Evolutionary conservation across 1,140 invertebrate genomes (phyloP), one percentile per base, ranked within the genome.

Genomic region (Papilio xuthus): DNA sequence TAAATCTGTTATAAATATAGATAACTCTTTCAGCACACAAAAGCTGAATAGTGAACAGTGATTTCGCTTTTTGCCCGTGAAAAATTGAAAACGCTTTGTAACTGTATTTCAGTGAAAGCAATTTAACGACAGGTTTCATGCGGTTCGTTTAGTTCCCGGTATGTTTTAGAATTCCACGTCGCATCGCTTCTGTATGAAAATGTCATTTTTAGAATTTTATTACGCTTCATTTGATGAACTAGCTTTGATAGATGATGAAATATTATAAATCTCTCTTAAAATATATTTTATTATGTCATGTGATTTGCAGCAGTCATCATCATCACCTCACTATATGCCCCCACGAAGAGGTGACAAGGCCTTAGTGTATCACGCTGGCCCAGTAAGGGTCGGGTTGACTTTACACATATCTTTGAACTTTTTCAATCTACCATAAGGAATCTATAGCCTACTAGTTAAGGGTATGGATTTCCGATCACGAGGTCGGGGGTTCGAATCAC

Each of bases 81-180:
- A 82, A 82, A 83, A 81, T 79, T 80, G 79, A 84, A 82, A 82
- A 78, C 78, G 79, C 77, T 83, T 85, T 83, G 84, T 82, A 83
- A 81, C 78, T 82, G 81, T 83, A 78, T 75, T 81, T 79, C 79
- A 80, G 72, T 44, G 73, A 76, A 78, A 79, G 73, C 81, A 75
- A 75, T 75, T 75, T 75, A 75, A 75, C 67, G 77, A 82, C 79
- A 79, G 67, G 72, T 84, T 81, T 82, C 60, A 75, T 81, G 78
- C 26, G 69, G 74, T 80, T 80, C 80, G 77, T 84, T 80, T 81
- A 83, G 44, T 75, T 53, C 47, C 41, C n/a, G 47, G 47, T 42
- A 56, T 74, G 72, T 74, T 74, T 72, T 72, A 44, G 70, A 72
- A 72, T 44, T 72, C 70, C 42, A 42, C 37, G 26, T 63, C 60